Evolutionary conservation across 2,888 invertebrate genomes (phyloP).

Genomic region (Palloptera scutellata): DNA sequence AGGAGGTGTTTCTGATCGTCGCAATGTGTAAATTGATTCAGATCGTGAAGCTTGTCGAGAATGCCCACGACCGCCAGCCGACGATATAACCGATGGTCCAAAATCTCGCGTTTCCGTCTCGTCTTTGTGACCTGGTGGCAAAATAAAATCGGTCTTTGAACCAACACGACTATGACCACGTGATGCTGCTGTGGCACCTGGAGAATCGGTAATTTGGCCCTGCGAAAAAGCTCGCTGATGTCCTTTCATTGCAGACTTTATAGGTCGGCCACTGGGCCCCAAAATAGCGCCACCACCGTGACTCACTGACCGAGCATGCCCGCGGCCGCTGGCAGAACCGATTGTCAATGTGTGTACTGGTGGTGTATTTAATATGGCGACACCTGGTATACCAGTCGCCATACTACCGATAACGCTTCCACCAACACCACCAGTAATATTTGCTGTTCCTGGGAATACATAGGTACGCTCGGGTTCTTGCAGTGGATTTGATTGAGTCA

Average conservation of each 20-base stretch:
- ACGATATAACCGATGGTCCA: constrained; percentile 63
- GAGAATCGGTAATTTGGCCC: constrained; percentile 79
- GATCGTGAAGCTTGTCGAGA: constrained; percentile 89
- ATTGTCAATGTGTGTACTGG: constrained; percentile 32
- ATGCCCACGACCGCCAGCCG: constrained; percentile 70
- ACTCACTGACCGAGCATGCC: constrained; percentile 84
- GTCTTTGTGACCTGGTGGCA: constrained; percentile 87
- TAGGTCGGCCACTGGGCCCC: constrained; percentile 70
- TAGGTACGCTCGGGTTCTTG: constrained; percentile 62
- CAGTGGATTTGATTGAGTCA: constrained; percentile 35
- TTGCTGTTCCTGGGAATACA: constrained; percentile 57
- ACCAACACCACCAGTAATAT: constrained; percentile 44
- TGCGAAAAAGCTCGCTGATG: constrained; percentile 88
- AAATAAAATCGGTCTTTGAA: constrained; percentile 87
- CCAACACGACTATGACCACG: constrained; percentile 81
- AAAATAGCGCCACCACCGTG: constrained; percentile 76
- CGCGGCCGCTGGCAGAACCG: constrained; percentile 54
- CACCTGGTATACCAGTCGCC: constrained; percentile 48
- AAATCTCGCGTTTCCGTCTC: constrained; percentile 72
- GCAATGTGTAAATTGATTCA: constrained; percentile 88
- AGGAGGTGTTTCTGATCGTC: constrained; percentile 76
- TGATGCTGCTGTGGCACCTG: constrained; percentile 54
- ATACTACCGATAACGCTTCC: constrained; percentile 44
- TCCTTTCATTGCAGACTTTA: constrained; percentile 77
- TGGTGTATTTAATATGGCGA: constrained; percentile 44